phyloP scores from a whole-genome alignment of 2,888 invertebrate genomes.

The Adela reaumurella region DNA sequence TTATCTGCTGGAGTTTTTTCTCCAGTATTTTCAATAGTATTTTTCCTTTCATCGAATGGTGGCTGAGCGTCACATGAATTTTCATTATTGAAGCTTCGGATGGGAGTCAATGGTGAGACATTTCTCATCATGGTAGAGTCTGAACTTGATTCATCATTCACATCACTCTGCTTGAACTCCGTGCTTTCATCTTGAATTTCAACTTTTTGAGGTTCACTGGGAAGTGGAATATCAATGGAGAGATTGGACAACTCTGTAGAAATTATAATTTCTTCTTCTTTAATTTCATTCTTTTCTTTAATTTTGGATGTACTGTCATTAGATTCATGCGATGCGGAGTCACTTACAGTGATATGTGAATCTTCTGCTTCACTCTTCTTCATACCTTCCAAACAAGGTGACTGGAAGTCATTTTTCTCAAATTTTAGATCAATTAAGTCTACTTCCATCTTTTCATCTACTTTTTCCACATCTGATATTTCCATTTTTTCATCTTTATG shows the following conservation, averaged over 20 bases:
- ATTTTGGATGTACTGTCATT: slow-evolving; percentile 27
- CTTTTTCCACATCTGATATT: slow-evolving; percentile 23
- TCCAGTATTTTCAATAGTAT: slow-evolving; percentile 22
- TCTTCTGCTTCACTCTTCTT: slow-evolving; percentile 38
- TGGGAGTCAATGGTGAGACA: slow-evolving; percentile 47
- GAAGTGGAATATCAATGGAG: slow-evolving; percentile 25
- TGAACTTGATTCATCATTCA: slow-evolving; percentile 34
- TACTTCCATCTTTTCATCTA: slow-evolving; percentile 5
- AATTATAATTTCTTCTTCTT: slow-evolving; percentile 30
- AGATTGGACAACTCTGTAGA: slow-evolving; percentile 20
- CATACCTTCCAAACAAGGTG: slow-evolving; percentile 64
- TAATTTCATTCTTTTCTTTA: slow-evolving; percentile 29
- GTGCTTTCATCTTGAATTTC: slow-evolving; percentile 22
- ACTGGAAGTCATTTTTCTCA: slow-evolving; percentile 57
- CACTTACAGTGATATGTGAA: slow-evolving; percentile 44
- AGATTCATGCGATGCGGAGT: slow-evolving; percentile 27
- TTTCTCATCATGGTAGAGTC: slow-evolving; percentile 41
- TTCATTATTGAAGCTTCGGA: slow-evolving; percentile 44
- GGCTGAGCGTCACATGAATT: slow-evolving; percentile 49
- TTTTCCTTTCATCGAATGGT: slow-evolving; percentile 31
- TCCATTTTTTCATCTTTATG: slow-evolving; percentile 25
- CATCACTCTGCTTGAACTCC: slow-evolving; percentile 28
- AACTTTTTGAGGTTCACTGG: slow-evolving; percentile 23
- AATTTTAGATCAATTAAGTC: slow-evolving; percentile 8
- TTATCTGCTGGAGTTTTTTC: slow-evolving; percentile 23